These are phyloP conservation scores for Cheirogaleus major DNA, from an alignment of 2,797 vertebrate species.

Conservation along the genomic window DNA sequence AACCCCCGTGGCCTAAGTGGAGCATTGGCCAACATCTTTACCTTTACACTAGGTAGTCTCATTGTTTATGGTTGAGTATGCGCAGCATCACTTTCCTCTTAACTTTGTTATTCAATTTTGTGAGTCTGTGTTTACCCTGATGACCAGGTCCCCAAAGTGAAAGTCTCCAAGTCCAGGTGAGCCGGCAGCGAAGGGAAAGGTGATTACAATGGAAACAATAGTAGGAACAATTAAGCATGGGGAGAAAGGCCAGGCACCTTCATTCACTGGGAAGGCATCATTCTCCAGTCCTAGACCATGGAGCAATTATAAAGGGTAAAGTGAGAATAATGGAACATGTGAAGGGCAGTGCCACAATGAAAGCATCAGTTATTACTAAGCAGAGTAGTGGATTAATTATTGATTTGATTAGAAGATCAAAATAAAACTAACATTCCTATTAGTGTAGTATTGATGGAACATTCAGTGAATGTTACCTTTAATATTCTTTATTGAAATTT, in stretches of 20 bases:
- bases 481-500: no score
- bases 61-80: background rate
- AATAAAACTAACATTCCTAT: no score
- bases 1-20: background rate
- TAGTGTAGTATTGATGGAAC: no score
- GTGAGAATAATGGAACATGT: no score
- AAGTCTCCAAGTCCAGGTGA: background rate
- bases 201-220: background rate
- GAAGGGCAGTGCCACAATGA: no score
- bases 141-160: background rate
- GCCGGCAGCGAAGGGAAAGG: background rate
- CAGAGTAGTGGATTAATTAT: no score
- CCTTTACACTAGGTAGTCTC: background rate
- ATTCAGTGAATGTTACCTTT: no score
- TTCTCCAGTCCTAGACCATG: no score
- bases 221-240: background rate
- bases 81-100: background rate
- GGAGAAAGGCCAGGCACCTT: background rate
- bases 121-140: background rate
- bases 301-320: no score
- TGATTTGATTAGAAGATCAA: no score
- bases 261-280: no score
- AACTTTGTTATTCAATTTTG: background rate
- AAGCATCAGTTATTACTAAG: no score
- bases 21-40: background rate